Base-by-base conservation (phyloP, 2,113 vertebrate species). In the Platichthys stellatus region DNA sequence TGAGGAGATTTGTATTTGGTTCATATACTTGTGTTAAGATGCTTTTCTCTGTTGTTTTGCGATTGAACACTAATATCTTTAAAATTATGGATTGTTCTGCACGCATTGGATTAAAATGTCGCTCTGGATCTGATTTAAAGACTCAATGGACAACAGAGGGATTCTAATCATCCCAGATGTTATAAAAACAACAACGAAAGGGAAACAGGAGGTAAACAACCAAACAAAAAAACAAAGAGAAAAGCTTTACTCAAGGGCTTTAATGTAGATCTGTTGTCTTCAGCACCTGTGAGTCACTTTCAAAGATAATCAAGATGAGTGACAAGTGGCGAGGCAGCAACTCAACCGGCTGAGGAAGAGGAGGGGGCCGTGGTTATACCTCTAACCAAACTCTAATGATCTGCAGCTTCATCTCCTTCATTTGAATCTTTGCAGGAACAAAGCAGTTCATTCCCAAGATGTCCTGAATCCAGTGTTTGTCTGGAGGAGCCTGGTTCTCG, bases 261-360 rank as follows among this genome's bases (percentile, higher is more conserved):
- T 56, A 74, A 56, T 77, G 53, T 11, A 65, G 18, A 47, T 21
- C 26, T 56, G 12, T 57, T 76, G 35, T 54, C 15, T 73, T 56
- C 18, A n/a, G 49, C 31, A 57, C 49, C 62, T 79, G n/a, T 43
- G 54, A 18, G 60, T 71, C 68, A 18, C 51, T 69, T 69, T 60
- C 61, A 72, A 43, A 11, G 28, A 2, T 45, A 10, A 43, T 58
- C 18, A 59, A 74, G 26, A 58, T 54, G 60, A 59, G 23, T 69
- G 40, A 45, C 63, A 69, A 1, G 47, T 49, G 40, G 9, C 10
- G 38, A 40, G 7, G 35, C 35, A 28, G 28, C 28, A 31, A 7
- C 28, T 31, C 28, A 31, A 31, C 28, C 28, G 6, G 6, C 28
- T 31, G 28, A 31, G 28, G 28, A 31, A 31, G 28, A 31, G 28